Evolutionary conservation across 2,113 vertebrate species (phyloP), one percentile per base, ranked within the genome.

Genomic region (Lucifuga dentata): DNA sequence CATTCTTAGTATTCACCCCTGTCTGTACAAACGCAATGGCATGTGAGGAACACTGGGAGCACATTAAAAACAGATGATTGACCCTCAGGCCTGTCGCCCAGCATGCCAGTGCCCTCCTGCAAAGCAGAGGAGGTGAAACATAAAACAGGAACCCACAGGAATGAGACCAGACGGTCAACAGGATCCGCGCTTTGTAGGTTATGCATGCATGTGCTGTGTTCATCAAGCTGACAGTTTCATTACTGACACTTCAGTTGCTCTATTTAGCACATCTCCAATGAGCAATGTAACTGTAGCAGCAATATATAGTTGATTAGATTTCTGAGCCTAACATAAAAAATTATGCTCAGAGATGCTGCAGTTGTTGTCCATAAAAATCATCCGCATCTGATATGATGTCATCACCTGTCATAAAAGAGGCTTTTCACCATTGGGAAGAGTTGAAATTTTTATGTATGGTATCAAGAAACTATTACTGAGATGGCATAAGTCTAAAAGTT

Each of bases 1-100:
- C 56, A 12, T 52, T 17, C 45, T 61, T 23, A 15, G 17, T 38
- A 44, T 45, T 85, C 63, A 45, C 70, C 56, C 73, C 55, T 64
- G 57, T 69, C 51, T 55, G 60, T 36, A 45, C 76, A 73, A 79
- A 86, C 44, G 61, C 35, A n/a, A 41, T 46, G 56, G 55, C 65
- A 40, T 39, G 26, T 55, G 36, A 73, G 52, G 59, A 49, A 60
- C 29, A 48, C 57, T 15, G 60, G 39, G 40, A 66, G 46, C 65
- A 64, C 52, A 68, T 80, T 74, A 66, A 60, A 81, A 56, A 33
- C 71, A 59, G 73, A 45, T 69, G 26, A 73, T 48, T 6, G 61
- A 68, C 72, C 61, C 23, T 53, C n/a, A 26, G 49, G 71, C 40
- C 32, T 19, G 8, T 36, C 41, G 50, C n/a, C 43, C 59, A 29